A percentile compares a stretch with the other conserved stretches of the same genome.
These are phyloP conservation scores for Diaprepes abbreviatus DNA, from an alignment of 2,888 invertebrate genomes.

Conservation along the genomic window DNA sequence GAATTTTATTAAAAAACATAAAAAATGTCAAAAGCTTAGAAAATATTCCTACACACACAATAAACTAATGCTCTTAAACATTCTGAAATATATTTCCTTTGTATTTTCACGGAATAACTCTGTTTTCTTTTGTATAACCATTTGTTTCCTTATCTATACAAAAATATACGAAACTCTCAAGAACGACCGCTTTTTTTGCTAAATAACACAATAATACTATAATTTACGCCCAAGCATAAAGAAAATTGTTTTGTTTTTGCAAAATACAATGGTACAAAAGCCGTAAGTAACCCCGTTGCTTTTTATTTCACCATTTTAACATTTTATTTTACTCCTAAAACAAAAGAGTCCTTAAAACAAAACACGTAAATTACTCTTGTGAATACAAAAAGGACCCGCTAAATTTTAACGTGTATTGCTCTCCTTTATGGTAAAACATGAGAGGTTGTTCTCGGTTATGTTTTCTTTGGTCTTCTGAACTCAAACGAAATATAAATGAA, in stretches of 20 bases:
- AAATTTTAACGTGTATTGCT: slow-evolving; percentile 17
- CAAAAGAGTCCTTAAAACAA: slow-evolving; percentile 40
- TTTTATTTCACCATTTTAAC: slow-evolving; percentile 33
- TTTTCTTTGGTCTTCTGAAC: slow-evolving; percentile 3
- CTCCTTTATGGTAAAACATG: slow-evolving; percentile 9
- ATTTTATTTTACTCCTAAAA: slow-evolving; percentile 44
- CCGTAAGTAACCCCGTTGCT: slow-evolving; percentile 34
- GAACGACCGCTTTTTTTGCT: neutral
- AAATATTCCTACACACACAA: too few relatives aligned
- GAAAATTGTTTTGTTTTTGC: slow-evolving; percentile 23
- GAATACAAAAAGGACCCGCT: slow-evolving; percentile 36
- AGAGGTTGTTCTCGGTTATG: neutral
- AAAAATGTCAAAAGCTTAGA: too few relatives aligned
- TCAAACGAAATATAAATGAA: neutral
- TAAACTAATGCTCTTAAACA: too few relatives aligned
- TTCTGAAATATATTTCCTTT: too few relatives aligned
- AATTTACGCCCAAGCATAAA: slow-evolving; percentile 10
- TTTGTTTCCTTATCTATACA: slow-evolving; percentile 1
- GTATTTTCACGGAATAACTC: neutral
- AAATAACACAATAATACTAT: slow-evolving; percentile 3
- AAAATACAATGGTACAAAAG: slow-evolving; percentile 20
- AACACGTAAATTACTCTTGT: slow-evolving; percentile 42
- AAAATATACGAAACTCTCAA: neutral
- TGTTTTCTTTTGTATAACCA: neutral
- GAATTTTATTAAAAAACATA: too few relatives aligned